Conservation (phyloP, 2,888 invertebrate genomes). For the Ophonus ardosiacus region DNA sequence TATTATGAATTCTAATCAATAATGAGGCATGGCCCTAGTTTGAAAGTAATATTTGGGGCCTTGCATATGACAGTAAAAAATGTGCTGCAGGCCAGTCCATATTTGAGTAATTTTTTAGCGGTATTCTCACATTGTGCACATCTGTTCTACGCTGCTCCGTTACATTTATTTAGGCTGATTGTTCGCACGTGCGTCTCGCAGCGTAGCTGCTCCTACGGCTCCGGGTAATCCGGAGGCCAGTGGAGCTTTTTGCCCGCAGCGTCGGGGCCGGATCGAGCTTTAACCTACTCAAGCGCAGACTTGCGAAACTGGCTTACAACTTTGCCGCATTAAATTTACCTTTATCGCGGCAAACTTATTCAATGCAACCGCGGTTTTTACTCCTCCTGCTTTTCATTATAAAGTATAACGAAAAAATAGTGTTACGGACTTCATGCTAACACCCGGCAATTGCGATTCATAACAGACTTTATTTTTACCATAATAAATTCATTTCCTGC, state of each 20-base stretch:
- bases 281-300: conserved; percentile 44
- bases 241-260: conserved; percentile 14
- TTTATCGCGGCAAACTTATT: conserved; percentile 51
- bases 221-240: conserved; percentile 20
- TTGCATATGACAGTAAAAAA: not conserved
- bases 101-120: not conserved
- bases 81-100: not conserved
- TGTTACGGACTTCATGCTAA: not conserved
- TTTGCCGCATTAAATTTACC: conserved; percentile 52
- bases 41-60: too few species aligned
- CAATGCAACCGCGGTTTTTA: conserved; percentile 39
- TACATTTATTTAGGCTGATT: conserved; percentile 50
- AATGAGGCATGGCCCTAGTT: too few species aligned
- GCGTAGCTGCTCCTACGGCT: not conserved
- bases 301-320: conserved; percentile 57
- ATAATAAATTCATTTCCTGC: not conserved
- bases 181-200: conserved; percentile 41
- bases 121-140: not conserved
- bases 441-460: not conserved
- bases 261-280: conserved; percentile 41
- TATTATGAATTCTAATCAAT: too few species aligned
- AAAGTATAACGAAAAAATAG: conserved; percentile 49
- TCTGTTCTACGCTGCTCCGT: conserved; percentile 2
- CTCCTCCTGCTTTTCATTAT: conserved; percentile 27
- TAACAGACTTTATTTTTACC: not conserved